Conservation (phyloP, 30 jellyfish, hydroid and myxozoan genomes). For the Sanderia malayensis region DNA sequence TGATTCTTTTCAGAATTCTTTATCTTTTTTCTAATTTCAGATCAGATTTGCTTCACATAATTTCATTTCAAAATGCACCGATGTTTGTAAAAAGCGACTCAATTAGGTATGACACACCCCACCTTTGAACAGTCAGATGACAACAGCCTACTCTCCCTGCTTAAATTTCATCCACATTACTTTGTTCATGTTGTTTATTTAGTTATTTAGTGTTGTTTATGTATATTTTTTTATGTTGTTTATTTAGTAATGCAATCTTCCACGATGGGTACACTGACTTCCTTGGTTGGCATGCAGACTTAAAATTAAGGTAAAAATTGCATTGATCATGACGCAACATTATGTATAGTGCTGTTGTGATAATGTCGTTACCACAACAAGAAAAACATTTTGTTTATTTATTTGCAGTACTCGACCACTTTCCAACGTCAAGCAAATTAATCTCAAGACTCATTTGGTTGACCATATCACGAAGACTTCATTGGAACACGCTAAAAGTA, state of each 20-base stretch:
- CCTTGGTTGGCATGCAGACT: conserved; percentile 49
- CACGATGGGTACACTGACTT: conserved; percentile 75
- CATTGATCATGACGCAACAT: background rate
- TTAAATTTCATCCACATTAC: background rate
- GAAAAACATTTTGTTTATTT: background rate
- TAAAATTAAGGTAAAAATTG: conserved; percentile 3
- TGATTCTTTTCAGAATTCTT: no score
- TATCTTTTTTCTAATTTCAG: no score
- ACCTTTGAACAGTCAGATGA: no score
- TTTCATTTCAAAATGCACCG: no score
- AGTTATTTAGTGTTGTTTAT: background rate
- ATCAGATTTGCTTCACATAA: no score
- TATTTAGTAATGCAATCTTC: conserved; percentile 4
- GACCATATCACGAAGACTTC: background rate
- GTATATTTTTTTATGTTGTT: background rate
- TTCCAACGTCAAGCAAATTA: background rate
- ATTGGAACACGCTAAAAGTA: background rate
- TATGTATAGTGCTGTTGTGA: background rate
- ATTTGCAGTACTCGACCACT: background rate
- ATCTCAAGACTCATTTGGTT: background rate
- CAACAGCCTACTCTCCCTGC: no score
- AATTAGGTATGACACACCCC: no score
- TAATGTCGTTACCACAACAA: background rate
- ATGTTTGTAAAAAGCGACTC: no score
- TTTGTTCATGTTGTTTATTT: background rate